Evolutionary conservation across 2,113 vertebrate genomes (phyloP).

Genomic region (Corythoichthys haematopterus): DNA sequence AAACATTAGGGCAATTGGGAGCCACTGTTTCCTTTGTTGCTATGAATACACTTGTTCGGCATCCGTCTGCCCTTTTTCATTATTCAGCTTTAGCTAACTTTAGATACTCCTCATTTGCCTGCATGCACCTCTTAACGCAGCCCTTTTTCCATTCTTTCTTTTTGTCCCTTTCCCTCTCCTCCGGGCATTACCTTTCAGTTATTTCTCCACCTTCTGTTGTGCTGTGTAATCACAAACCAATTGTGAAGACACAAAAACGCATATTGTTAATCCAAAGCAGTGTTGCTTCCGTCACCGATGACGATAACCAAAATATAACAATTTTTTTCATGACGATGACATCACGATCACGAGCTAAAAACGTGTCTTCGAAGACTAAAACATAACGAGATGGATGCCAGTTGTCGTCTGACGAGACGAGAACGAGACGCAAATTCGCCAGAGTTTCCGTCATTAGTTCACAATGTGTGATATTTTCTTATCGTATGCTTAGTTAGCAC

Average conservation of each 20-base stretch:
- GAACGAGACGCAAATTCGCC: no score
- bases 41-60: conserved; percentile 33
- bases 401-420: no score
- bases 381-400: no score
- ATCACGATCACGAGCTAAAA: no score
- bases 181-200: background rate
- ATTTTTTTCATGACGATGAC: no score
- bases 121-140: background rate
- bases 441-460: no score
- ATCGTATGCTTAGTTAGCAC: no score
- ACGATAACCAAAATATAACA: no score
- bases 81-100: conserved; percentile 10
- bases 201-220: background rate
- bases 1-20: conserved; percentile 37
- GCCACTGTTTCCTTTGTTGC: conserved; percentile 46
- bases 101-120: conserved; percentile 23
- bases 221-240: background rate
- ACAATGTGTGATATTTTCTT: no score
- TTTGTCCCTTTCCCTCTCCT: background rate
- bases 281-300: no score
- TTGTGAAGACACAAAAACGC: background rate
- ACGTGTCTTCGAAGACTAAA: no score
- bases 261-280: no score
- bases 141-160: background rate
- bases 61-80: conserved; percentile 36